Evolutionary conservation across 2,113 vertebrate species (phyloP), one percentile per base, ranked within the genome.

Genomic region (Paratilapia polleni): DNA sequence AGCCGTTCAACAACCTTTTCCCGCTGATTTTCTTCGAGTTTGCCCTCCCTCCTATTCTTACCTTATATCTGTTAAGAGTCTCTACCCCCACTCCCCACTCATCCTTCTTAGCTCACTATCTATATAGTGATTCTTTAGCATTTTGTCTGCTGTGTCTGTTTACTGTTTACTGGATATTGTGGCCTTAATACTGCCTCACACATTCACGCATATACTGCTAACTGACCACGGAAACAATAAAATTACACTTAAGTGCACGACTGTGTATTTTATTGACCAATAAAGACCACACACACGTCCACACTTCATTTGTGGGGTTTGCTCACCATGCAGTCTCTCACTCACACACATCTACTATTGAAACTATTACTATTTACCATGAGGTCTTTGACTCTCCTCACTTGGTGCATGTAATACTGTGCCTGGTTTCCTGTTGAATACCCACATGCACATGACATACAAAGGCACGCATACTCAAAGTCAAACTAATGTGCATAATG

Each of bases 131-230:
- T 84, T 80, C 90, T 90, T 89, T 81, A 83, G 84, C 86, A 74
- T 88, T 91, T 89, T 92, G 91, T 92, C 89, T 82, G 62, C 81
- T 66, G 58, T 49, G 62, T 88, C 80, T 87, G 81, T 82, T 82
- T 93, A 91, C n/a, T n/a, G 93, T 94, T 94, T 91, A 92, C 77
- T 83, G 83, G 86, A 79, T 79, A 88, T 87, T 85, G 85, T 87
- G 75, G 83, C 60, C 74, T 85, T 76, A 89, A 81, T 83, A 56
- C 62, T 68, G 66, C 47, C 12, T 47, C 64, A 83, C 81, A 85
- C 56, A 56, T 81, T 24, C 70, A 34, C 59, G 76, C 82, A 77
- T 57, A 82, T 75, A 66, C 70, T 87, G 81, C 80, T 78, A 84
- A 88, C 73, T 87, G 82, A 88, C 81, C 87, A 84, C 58, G 24